Evolutionary conservation across 2,113 vertebrate genomes (phyloP).

Genomic region (Psilopsiagon aurifrons): DNA sequence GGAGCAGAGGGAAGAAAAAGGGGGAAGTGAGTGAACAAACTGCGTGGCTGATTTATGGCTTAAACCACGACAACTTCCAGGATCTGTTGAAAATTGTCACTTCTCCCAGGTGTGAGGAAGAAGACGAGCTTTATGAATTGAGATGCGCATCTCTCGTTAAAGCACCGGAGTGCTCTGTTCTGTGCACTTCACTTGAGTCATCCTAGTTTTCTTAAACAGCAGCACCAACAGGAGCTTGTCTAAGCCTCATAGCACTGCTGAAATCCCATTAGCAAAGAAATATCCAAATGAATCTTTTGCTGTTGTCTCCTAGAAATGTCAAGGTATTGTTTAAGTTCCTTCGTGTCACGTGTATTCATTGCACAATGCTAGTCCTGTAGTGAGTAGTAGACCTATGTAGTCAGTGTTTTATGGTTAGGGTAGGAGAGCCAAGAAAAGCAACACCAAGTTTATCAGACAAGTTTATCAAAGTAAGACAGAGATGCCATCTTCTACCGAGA

Average conservation of each 20-base stretch:
- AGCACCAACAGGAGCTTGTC: neutral
- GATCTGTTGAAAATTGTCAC: neutral
- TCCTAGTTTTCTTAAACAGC: neutral
- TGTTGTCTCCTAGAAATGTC: neutral
- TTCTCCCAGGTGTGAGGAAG: neutral
- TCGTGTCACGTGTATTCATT: neutral
- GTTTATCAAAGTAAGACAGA: neutral
- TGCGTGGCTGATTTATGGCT: no score
- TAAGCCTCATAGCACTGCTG: neutral
- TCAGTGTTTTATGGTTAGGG: neutral
- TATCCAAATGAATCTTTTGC: neutral
- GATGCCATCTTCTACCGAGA: conserved; percentile 1
- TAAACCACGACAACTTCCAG: no score
- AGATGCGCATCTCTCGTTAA: neutral
- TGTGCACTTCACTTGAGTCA: neutral
- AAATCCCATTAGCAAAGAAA: neutral
- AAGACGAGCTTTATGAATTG: neutral
- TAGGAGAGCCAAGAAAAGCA: conserved; percentile 33
- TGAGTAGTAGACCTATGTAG: neutral
- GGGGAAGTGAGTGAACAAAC: no score
- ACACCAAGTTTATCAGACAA: neutral
- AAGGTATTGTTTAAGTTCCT: neutral
- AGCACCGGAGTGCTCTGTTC: neutral
- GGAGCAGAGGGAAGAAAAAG: no score
- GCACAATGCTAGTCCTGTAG: neutral